Evolutionary conservation across 2,113 vertebrate genomes (phyloP).

Genomic region (Jaculus jaculus): DNA sequence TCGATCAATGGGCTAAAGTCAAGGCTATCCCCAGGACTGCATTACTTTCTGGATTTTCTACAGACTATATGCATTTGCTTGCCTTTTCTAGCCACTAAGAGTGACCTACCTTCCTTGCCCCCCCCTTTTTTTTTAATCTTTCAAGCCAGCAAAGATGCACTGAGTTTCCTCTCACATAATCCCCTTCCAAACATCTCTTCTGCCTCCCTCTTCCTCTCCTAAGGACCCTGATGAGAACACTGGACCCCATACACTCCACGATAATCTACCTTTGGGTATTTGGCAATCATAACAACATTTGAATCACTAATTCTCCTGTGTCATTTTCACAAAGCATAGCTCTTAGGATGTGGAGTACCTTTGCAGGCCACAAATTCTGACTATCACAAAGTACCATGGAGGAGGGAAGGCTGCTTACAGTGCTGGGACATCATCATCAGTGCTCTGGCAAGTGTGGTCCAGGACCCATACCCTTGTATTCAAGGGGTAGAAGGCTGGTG

Average conservation of each 20-base stretch:
- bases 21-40: too few relatives aligned
- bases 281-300: not conserved
- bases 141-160: not conserved
- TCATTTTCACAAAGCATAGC: not conserved
- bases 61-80: not conserved
- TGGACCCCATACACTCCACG: not conserved
- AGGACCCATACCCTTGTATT: not conserved
- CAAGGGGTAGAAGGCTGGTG: too few relatives aligned
- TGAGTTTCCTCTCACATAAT: not conserved
- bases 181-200: not conserved
- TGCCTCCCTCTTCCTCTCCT: not conserved
- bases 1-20: not conserved
- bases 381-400: not conserved
- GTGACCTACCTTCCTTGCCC: not conserved
- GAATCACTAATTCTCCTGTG: not conserved
- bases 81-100: not conserved
- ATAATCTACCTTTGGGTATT: not conserved
- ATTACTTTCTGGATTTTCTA: not conserved
- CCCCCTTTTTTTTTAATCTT: not conserved
- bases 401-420: not conserved
- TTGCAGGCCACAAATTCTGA: too few relatives aligned
- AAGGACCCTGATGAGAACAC: not conserved
- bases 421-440: not conserved
- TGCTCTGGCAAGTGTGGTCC: not conserved
- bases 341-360: not conserved